Percentiles rank a stretch among this genome's conserved stretches.
These are phyloP conservation scores for Papilio dardanus DNA, from an alignment of 1,140 invertebrate genomes.

Conservation along the genomic window DNA sequence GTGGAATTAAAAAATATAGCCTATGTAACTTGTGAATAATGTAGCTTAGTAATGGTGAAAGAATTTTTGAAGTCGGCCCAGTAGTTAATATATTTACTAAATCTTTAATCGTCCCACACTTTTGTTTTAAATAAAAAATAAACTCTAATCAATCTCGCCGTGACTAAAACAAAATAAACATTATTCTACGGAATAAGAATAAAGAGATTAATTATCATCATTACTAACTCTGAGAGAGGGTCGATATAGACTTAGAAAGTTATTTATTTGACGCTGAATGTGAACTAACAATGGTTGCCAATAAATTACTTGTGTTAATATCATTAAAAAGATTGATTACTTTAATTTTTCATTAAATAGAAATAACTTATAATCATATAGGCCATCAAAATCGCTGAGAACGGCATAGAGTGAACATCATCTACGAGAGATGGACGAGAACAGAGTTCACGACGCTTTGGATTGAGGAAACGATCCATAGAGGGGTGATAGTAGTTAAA, in stretches of 20 bases:
- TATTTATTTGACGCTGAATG: background rate
- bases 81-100: background rate
- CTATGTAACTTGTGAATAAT: no score
- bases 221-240: background rate
- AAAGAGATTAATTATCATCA: conserved; percentile 9
- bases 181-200: conserved; percentile 6
- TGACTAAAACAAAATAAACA: background rate
- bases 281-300: background rate
- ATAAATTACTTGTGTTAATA: conserved; percentile 1
- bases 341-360: background rate
- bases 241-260: conserved; percentile 10
- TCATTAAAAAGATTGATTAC: background rate
- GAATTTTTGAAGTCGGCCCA: no score
- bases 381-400: background rate
- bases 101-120: background rate
- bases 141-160: background rate
- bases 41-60: no score
- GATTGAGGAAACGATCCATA: no score
- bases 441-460: no score
- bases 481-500: no score
- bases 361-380: no score
- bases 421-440: no score
- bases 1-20: no score
- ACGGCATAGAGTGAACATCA: no score
- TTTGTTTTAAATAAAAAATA: background rate